These are phyloP conservation scores for Aurelia aurita complex sp. Pacific DNA, from an alignment of 30 jellyfish, hydroid and myxozoan species.

Conservation along the genomic window DNA sequence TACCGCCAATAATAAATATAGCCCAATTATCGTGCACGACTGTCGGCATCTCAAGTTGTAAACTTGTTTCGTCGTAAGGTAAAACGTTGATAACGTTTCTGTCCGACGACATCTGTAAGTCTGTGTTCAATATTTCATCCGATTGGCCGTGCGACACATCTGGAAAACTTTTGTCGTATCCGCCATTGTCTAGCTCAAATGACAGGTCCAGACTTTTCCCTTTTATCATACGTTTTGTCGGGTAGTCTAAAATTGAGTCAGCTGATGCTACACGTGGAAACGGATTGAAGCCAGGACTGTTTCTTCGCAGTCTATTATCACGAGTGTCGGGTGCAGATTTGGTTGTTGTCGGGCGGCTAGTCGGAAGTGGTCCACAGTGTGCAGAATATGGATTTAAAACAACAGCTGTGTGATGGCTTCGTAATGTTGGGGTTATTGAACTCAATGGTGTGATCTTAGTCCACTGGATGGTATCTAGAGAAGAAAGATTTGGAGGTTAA, in stretches of 20 bases:
- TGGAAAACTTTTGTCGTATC: conserved; percentile 45
- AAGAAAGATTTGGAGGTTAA: neutral
- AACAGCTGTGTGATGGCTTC: conserved; percentile 56
- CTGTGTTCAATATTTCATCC: neutral
- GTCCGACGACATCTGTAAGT: neutral
- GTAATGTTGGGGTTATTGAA: conserved; percentile 55
- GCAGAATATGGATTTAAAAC: conserved; percentile 52
- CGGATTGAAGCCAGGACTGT: conserved; percentile 12
- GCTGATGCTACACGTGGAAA: conserved; percentile 51
- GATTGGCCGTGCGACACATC: conserved; percentile 21
- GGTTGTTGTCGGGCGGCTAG: conserved; percentile 47
- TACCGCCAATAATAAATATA: conserved; percentile 52
- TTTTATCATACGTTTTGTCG: conserved; percentile 19
- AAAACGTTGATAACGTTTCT: neutral
- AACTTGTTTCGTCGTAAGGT: conserved; percentile 24
- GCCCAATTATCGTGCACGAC: conserved; percentile 41
- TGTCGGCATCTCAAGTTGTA: neutral
- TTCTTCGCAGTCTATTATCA: conserved; percentile 4
- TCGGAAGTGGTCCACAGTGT: conserved; percentile 17
- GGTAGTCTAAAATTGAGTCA: conserved; percentile 44
- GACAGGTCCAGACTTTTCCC: conserved; percentile 54
- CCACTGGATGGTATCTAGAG: conserved; percentile 53
- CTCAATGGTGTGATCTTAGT: conserved; percentile 43
- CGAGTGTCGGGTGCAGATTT: conserved; percentile 54
- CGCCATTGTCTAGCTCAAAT: conserved; percentile 36